Conservation (phyloP, 2,888 invertebrate genomes). For the Orgyia antiqua region DNA sequence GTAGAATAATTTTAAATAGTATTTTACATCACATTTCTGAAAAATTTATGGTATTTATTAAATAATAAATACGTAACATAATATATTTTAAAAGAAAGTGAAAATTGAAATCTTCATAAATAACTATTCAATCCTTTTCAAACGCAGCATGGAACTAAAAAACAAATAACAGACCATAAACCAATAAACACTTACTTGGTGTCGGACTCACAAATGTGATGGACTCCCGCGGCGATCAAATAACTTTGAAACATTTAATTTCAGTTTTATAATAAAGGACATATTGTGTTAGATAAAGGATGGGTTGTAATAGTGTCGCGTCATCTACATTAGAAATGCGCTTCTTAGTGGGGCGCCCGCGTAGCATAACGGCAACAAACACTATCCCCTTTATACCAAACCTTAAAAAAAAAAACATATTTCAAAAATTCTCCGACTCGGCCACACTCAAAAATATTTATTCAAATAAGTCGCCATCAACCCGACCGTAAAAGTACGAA, state of each 20-base stretch:
- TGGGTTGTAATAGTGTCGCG: conserved; percentile 71
- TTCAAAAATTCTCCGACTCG: conserved; percentile 46
- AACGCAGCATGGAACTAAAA: conserved; percentile 40
- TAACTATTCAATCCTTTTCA: conserved; percentile 48
- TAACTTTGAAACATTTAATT: conserved; percentile 67
- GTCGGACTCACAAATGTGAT: conserved; percentile 52
- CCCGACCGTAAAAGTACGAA: conserved; percentile 69
- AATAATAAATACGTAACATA: no score
- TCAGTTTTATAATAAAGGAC: conserved; percentile 71
- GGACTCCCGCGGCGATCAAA: conserved; percentile 66
- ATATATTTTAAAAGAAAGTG: no score
- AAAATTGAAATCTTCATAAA: no score
- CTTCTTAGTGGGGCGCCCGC: conserved; percentile 61
- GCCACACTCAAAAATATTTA: conserved; percentile 68
- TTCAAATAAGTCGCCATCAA: conserved; percentile 75
- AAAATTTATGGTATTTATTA: no score
- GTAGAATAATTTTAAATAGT: no score
- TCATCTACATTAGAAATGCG: conserved; percentile 68
- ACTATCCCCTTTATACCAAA: conserved; percentile 26
- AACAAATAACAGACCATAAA: conserved; percentile 42
- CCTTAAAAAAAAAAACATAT: conserved; percentile 55
- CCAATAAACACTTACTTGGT: conserved; percentile 61
- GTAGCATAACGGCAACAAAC: conserved; percentile 28
- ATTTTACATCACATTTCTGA: no score
- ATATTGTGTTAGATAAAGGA: conserved; percentile 72